phyloP scores from a whole-genome alignment of 2,888 invertebrate species.

The Seira sanloemensis region DNA sequence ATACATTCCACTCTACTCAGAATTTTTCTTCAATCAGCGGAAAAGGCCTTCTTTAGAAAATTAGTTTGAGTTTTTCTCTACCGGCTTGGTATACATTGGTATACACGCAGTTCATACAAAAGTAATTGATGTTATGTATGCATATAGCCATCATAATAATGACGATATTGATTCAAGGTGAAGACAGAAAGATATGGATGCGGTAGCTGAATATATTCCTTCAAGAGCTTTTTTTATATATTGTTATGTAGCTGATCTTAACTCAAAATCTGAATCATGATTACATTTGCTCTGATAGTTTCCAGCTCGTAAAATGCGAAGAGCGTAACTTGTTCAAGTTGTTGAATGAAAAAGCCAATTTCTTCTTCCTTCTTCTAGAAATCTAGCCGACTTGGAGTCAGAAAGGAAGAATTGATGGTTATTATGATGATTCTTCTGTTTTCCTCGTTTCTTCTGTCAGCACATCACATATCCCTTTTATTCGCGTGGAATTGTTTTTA shows the following conservation, averaged over 20 bases:
- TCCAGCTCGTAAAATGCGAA: constrained; percentile 48
- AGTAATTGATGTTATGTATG: constrained; percentile 44
- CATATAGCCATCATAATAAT: constrained; percentile 48
- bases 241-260: constrained; percentile 24
- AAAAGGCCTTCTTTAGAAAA: constrained; percentile 20
- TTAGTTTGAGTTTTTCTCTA: no score
- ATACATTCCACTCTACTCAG: background rate
- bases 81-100: no score
- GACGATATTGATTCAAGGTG: constrained; percentile 55
- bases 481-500: constrained; percentile 40
- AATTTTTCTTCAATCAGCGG: background rate
- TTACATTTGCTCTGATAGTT: constrained; percentile 50
- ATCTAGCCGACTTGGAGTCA: background rate
- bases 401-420: constrained; percentile 31
- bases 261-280: constrained; percentile 56
- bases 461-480: background rate
- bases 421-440: constrained; percentile 50
- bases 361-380: constrained; percentile 18
- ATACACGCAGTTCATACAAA: background rate
- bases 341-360: constrained; percentile 49
- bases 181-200: constrained; percentile 24
- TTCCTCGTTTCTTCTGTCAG: constrained; percentile 33
- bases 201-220: constrained; percentile 47
- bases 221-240: constrained; percentile 18
- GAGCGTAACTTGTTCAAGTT: background rate